Conservation (phyloP, 1,140 invertebrate genomes). For the Drosophila mayri region DNA sequence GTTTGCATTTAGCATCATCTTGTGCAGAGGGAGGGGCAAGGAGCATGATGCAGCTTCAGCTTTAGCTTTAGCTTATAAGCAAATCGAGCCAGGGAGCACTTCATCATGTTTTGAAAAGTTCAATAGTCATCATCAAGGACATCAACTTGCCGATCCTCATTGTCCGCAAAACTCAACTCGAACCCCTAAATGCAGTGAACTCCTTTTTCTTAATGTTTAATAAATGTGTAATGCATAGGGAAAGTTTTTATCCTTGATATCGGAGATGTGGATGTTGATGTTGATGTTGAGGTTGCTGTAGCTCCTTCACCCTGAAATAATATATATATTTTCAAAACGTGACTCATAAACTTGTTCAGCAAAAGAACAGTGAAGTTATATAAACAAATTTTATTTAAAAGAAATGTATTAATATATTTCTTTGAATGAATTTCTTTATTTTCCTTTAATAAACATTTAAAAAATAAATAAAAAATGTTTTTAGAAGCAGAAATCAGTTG, state of each 20-base stretch:
- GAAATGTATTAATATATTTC: neutral
- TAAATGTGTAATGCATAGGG: constrained; percentile 81
- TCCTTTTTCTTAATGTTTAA: constrained; percentile 72
- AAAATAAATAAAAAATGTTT: neutral
- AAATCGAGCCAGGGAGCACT: constrained; percentile 52
- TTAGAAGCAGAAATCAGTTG: neutral
- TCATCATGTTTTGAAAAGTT: constrained; percentile 80
- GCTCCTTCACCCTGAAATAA: constrained; percentile 30
- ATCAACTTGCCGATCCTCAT: constrained; percentile 74
- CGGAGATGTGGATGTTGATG: constrained; percentile 41
- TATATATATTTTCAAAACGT: constrained; percentile 21
- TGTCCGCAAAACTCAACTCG: constrained; percentile 38
- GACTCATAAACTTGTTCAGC: constrained; percentile 68
- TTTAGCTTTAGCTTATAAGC: constrained; percentile 25
- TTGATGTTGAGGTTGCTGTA: constrained; percentile 36
- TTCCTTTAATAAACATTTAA: neutral
- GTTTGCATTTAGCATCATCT: constrained; percentile 66
- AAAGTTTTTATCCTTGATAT: constrained; percentile 56
- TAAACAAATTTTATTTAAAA: too few species aligned
- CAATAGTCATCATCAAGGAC: constrained; percentile 80
- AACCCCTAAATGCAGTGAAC: constrained; percentile 66
- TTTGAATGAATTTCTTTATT: neutral
- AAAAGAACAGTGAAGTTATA: constrained; percentile 45
- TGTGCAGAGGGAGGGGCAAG: neutral
- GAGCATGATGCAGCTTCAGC: constrained; percentile 1